Evolutionary conservation across 2,888 invertebrate genomes (phyloP).

Genomic region (Pristionchus arcanus): DNA sequence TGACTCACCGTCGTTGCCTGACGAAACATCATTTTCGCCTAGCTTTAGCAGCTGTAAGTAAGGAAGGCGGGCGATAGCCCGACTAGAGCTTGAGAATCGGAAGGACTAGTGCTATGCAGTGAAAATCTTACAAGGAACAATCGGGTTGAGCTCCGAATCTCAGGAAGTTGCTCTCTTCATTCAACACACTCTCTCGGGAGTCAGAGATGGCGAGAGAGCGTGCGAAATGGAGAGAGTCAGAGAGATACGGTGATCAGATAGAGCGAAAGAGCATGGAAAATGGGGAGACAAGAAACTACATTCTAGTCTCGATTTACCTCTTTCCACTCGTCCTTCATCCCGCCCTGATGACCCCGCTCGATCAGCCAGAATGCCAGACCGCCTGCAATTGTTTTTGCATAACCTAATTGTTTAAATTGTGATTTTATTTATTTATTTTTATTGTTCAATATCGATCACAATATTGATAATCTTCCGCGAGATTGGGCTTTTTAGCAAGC

Average conservation of each 20-base stretch:
- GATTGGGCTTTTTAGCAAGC: not conserved
- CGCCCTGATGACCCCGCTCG: conserved; percentile 66
- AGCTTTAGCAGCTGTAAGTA: not conserved
- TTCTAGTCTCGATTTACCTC: conserved; percentile 40
- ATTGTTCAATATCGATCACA: too few relatives aligned
- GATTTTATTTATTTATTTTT: too few relatives aligned
- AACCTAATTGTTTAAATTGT: too few relatives aligned
- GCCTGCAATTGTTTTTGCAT: too few relatives aligned
- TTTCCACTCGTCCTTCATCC: conserved; percentile 62
- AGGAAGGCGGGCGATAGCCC: not conserved
- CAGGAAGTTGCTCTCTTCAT: not conserved
- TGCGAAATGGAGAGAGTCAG: conserved; percentile 7
- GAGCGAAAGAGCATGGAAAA: too few relatives aligned
- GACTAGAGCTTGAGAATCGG: not conserved
- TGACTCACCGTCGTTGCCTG: too few relatives aligned
- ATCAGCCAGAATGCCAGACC: conserved; percentile 68
- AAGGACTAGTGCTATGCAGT: not conserved
- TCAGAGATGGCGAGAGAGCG: not conserved
- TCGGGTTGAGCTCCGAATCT: not conserved
- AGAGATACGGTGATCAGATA: too few relatives aligned
- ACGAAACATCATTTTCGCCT: not conserved
- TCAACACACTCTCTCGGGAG: not conserved
- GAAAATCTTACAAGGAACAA: not conserved
- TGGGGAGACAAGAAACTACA: not conserved
- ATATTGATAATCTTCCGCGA: not conserved